Conservation (phyloP, 1,140 invertebrate genomes). For the Halesus radiatus region DNA sequence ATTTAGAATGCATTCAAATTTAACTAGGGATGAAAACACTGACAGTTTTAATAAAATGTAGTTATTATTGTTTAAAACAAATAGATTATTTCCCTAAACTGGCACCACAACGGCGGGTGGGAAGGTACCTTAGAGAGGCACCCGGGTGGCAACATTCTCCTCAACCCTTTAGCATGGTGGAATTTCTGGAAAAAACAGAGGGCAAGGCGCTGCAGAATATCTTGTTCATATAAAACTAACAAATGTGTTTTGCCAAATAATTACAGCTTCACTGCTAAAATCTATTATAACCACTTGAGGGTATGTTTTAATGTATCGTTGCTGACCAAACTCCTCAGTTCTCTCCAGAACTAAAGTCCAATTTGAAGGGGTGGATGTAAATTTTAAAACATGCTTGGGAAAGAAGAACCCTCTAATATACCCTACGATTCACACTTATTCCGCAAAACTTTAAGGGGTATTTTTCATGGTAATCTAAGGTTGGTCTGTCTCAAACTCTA, state of each 20-base stretch:
- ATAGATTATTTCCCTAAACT: slow-evolving; percentile 9
- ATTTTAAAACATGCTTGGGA: too few relatives aligned
- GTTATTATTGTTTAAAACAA: slow-evolving; percentile 3
- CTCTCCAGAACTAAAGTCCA: too few relatives aligned
- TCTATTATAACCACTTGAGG: slow-evolving; percentile 10
- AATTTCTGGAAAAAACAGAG: slow-evolving; percentile 78
- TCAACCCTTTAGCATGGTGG: slow-evolving; percentile 77
- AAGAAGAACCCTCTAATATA: too few relatives aligned
- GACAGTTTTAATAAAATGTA: slow-evolving; percentile 24
- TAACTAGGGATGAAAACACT: neutral
- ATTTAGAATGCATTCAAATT: neutral
- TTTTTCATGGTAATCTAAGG: too few relatives aligned
- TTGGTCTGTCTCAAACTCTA: too few relatives aligned
- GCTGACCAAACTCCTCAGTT: too few relatives aligned
- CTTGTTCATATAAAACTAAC: slow-evolving; percentile 4
- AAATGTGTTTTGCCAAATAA: too few relatives aligned
- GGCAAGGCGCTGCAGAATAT: slow-evolving; percentile 53
- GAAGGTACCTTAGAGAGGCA: slow-evolving; percentile 78
- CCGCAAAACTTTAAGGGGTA: too few relatives aligned
- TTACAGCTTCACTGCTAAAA: neutral
- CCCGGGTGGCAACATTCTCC: slow-evolving; percentile 77
- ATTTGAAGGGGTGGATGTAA: too few relatives aligned
- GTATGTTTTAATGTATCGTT: too few relatives aligned
- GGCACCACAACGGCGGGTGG: neutral
- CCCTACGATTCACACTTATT: too few relatives aligned